phyloP scores from a whole-genome alignment of 2,888 invertebrate genomes.

The Pantelozetes paolii region DNA sequence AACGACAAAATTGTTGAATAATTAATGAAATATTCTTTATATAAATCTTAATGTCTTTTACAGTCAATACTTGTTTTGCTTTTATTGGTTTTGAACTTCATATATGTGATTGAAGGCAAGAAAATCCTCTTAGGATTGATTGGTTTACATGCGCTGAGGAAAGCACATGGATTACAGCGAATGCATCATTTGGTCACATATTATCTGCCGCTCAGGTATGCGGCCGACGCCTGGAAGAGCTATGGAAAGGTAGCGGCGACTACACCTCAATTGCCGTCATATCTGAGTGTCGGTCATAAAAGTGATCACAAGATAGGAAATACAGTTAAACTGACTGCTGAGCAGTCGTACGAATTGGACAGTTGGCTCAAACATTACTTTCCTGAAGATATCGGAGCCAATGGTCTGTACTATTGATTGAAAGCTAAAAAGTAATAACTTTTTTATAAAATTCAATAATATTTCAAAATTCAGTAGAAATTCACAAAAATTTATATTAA shows the following conservation, averaged over 20 bases:
- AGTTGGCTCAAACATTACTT: constrained; percentile 2
- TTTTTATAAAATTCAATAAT: no score
- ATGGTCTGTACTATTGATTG: not conserved
- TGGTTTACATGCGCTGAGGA: not conserved
- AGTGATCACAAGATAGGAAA: not conserved
- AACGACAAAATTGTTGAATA: no score
- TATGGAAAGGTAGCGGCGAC: not conserved
- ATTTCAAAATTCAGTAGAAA: no score
- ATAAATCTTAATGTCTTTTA: no score
- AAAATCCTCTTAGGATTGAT: not conserved
- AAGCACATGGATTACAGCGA: not conserved
- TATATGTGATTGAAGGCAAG: constrained; percentile 1
- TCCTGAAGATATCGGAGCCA: not conserved
- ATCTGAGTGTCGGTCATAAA: not conserved
- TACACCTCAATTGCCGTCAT: not conserved
- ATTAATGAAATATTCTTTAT: no score
- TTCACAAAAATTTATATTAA: no score
- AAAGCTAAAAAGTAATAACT: no score
- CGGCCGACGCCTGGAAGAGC: constrained; percentile 5
- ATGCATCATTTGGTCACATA: not conserved
- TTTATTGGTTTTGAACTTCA: not conserved
- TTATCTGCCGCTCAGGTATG: constrained; percentile 15
- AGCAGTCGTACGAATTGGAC: constrained; percentile 2
- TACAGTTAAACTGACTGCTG: not conserved
- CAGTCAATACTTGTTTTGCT: no score